phyloP scores from a whole-genome alignment of 1,140 invertebrate species.

The Mylabris phalerata region DNA sequence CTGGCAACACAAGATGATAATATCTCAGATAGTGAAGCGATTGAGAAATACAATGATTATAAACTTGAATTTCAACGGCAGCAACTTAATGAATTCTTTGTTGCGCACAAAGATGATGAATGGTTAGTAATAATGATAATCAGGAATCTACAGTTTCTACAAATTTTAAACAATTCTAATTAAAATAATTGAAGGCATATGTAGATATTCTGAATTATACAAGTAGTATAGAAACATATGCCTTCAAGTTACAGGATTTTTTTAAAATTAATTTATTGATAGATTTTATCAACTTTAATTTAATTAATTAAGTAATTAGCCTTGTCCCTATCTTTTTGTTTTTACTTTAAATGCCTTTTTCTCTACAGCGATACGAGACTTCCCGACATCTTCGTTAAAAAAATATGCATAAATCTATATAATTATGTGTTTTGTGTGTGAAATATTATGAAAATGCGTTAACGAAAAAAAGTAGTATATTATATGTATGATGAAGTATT shows the following conservation, averaged over 20 bases:
- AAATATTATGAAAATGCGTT: conserved; percentile 21
- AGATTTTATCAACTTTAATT: neutral
- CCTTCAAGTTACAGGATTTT: conserved; percentile 1
- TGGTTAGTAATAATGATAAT: conserved; percentile 65
- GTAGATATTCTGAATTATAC: neutral
- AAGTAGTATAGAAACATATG: neutral
- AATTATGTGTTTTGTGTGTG: conserved; percentile 37
- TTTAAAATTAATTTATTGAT: conserved; percentile 4
- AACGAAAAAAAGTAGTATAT: neutral
- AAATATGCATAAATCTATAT: conserved; percentile 21
- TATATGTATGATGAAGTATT: conserved; percentile 9
- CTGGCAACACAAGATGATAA: conserved; percentile 93
- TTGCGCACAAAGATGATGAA: conserved; percentile 98
- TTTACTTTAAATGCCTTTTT: conserved; percentile 35
- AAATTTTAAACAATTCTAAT: neutral
- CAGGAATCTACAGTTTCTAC: neutral
- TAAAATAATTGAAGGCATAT: conserved; percentile 3
- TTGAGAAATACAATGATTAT: conserved; percentile 97
- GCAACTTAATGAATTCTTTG: conserved; percentile 98
- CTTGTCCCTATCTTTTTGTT: conserved; percentile 7
- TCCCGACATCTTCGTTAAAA: conserved; percentile 29
- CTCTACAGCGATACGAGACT: conserved; percentile 39
- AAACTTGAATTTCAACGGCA: conserved; percentile 94
- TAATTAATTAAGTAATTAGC: conserved; percentile 4
- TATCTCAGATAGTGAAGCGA: conserved; percentile 94